Percentiles rank a stretch among this genome's conserved stretches.
These are phyloP conservation scores for Empis stercorea DNA, from an alignment of 2,888 invertebrate genomes.

Conservation along the genomic window DNA sequence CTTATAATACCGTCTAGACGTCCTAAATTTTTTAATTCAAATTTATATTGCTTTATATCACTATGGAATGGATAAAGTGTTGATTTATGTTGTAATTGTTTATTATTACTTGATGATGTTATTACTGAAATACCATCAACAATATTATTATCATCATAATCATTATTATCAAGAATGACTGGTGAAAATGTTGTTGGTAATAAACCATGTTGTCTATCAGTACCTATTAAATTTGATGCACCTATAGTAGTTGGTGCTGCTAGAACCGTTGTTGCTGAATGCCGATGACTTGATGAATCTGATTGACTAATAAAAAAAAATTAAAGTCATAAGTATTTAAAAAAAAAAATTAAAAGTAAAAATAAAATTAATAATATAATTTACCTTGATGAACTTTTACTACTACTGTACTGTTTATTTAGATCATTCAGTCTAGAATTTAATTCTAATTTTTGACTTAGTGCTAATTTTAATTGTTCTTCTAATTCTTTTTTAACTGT, in stretches of 20 bases:
- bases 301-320: constrained; percentile 21
- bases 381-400: constrained; percentile 34
- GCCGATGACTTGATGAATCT: constrained; percentile 30
- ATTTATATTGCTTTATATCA: constrained; percentile 26
- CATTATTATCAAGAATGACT: constrained; percentile 1
- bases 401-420: constrained; percentile 32
- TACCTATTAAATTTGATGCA: not conserved
- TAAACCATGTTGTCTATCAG: not conserved
- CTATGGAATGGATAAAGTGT: constrained; percentile 23
- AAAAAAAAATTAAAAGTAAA: not conserved
- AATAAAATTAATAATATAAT: no score
- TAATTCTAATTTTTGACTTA: constrained; percentile 44
- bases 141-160: not conserved
- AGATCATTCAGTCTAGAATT: constrained; percentile 44
- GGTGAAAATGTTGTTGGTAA: constrained; percentile 4
- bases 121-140: not conserved
- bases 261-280: constrained; percentile 29
- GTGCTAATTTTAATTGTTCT: constrained; percentile 44
- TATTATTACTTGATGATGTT: constrained; percentile 4
- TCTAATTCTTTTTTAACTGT: constrained; percentile 46
- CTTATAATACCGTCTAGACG: constrained; percentile 56
- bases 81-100: not conserved
- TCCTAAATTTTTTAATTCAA: constrained; percentile 37
- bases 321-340: not conserved
- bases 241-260: constrained; percentile 14